Evolutionary conservation across 2,797 vertebrate genomes (phyloP).

Genomic region (Yasuhikotakia modesta): DNA sequence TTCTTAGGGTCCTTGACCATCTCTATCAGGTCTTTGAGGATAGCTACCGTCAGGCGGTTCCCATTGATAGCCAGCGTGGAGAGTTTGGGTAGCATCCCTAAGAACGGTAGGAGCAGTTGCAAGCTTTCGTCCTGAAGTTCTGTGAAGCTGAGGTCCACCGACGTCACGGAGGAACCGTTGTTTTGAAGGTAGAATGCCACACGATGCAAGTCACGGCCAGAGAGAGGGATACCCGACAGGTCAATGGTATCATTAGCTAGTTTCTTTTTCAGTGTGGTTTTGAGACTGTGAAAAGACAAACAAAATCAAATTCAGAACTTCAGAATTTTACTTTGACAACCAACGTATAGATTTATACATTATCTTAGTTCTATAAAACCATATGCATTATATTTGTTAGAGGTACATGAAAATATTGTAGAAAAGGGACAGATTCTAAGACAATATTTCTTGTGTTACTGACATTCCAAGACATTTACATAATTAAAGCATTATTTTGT

Average conservation of each 20-base stretch:
- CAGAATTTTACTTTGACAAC: too few relatives aligned
- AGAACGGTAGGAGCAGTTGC: slow-evolving; percentile 79
- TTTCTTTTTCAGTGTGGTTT: slow-evolving; percentile 85
- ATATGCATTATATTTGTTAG: too few relatives aligned
- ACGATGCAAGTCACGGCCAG: slow-evolving; percentile 77
- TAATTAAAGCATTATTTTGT: too few relatives aligned
- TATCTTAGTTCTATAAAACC: too few relatives aligned
- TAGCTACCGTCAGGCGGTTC: slow-evolving; percentile 80
- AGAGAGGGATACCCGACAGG: slow-evolving; percentile 84
- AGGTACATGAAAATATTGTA: too few relatives aligned
- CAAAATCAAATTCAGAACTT: slow-evolving; percentile 49
- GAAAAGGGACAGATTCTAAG: too few relatives aligned
- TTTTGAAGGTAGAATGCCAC: slow-evolving; percentile 83
- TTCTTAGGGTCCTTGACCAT: slow-evolving; percentile 80
- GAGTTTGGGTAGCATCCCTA: slow-evolving; percentile 80
- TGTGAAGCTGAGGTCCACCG: slow-evolving; percentile 90
- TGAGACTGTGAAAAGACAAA: slow-evolving; percentile 74
- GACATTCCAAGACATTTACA: too few relatives aligned
- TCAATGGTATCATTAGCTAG: slow-evolving; percentile 79
- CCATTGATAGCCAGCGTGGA: slow-evolving; percentile 85
- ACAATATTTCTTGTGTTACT: too few relatives aligned
- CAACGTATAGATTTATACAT: too few relatives aligned
- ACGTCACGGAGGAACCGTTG: slow-evolving; percentile 74
- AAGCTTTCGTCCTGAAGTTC: slow-evolving; percentile 83
- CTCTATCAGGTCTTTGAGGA: slow-evolving; percentile 85